Conservation (phyloP, 92 coral and sea anemone species). For the Phenganax marumi region DNA sequence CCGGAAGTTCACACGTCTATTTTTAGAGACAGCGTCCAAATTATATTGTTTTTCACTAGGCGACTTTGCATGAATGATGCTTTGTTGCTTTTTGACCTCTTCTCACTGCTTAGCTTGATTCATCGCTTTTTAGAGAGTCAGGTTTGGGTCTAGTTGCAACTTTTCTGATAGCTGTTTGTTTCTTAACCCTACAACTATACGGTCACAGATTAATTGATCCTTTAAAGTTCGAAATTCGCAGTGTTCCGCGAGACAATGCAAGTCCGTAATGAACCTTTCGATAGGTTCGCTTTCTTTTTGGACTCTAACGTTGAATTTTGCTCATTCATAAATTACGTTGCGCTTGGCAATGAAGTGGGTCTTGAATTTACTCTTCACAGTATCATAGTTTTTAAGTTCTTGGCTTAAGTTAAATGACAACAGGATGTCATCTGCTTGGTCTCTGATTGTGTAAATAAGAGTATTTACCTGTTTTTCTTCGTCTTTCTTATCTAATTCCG, state of each 20-base stretch:
- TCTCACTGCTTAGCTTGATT: slow-evolving; percentile 54
- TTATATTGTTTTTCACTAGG: no score
- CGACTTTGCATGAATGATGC: no score
- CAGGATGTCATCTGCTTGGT: background rate
- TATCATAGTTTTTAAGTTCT: slow-evolving; percentile 22
- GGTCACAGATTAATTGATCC: background rate
- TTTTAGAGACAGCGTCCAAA: no score
- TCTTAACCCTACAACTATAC: slow-evolving; percentile 31
- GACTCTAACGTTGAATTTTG: no score
- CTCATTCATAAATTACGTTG: no score
- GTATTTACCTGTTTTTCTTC: no score
- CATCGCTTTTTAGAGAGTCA: no score
- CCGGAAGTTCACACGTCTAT: no score
- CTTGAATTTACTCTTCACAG: background rate
- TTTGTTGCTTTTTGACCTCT: no score
- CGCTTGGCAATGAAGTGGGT: slow-evolving; percentile 6
- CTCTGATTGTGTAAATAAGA: background rate
- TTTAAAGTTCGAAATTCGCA: slow-evolving; percentile 25
- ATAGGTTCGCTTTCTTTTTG: no score
- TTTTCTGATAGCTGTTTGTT: slow-evolving; percentile 17
- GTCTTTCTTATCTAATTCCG: background rate
- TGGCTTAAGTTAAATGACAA: background rate
- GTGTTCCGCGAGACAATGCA: slow-evolving; percentile 23
- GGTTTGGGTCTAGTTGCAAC: slow-evolving; percentile 9
- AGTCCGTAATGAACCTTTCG: no score